Evolutionary conservation across 2,888 invertebrate species (phyloP), one percentile per base, ranked within the genome.

Genomic region (Philhelius pedissequus): DNA sequence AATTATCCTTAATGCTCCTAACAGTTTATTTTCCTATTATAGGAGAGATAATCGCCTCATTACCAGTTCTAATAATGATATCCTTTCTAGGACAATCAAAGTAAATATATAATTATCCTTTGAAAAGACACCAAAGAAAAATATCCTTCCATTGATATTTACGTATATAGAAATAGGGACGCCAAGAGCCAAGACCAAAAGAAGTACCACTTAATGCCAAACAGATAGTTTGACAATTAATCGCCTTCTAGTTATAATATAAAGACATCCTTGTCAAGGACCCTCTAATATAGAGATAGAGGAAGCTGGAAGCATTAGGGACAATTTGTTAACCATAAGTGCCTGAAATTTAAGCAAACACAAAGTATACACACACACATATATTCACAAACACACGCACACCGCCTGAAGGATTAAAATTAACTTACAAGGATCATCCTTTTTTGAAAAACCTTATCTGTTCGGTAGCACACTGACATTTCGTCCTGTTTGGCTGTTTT

Each of bases 161-260:
- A 43, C 56, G 56, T 18, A 43, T 9, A 9, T 48, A 27, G 11
- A 60, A 18, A 45, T 5, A 64, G 9, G 32, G 8, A 32, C 7
- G 32, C 40, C 20, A 11, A 4, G 4, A 45, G 20, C 64, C 79
- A 48, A n/a, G n/a, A 38, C 69, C 74, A 83, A 74, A 83, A 73
- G 54, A 83, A 83, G 79, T 74, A 74, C 69, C 83, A 79, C 74
- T 74, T 83, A 79, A 83, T 70, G 56, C 74, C 68, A 50, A 79
- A 82, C 73, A 74, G 79, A 83, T 79, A 83, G 82, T 75, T n/a
- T 83, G 74, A 54, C 83, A 78, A 83, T 79, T 79, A 79, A 83
- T 83, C 69, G 74, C 71, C 74, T 52, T 58, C 9, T 68, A 22
- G 48, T 48, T 48, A 48, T 45, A 56, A 48, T 71, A 73, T 27